Evolutionary conservation across 2,888 invertebrate species (phyloP), one percentile per base, ranked within the genome.

Genomic region (Parnassius orleans): DNA sequence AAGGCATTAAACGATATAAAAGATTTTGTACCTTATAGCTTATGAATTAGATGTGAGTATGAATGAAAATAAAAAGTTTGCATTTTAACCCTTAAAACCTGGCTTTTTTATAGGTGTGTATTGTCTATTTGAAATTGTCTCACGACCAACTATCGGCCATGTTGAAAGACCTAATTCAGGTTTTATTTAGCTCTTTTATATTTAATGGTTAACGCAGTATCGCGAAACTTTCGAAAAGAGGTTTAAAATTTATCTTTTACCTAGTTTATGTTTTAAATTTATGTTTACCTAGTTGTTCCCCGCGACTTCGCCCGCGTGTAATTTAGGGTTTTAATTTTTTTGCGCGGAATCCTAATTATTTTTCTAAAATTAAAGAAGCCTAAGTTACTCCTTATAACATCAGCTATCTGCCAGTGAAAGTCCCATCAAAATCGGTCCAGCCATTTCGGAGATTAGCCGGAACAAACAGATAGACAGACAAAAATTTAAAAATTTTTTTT

Each of bases 71-170:
- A 7, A n/a, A 42, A 44, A 52, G 9, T 12, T 63, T 59, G 55
- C 9, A 12, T n/a, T 33, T 14, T 55, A 63, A 59, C 59, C 63
- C 63, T 59, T 63, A 55, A 55, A 63, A 59, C 54, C 63, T 63
- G 59, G 19, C 55, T 59, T 48, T 61, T 59, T 55, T 58, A 48
- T 52, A 55, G 59, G 51, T 53, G 53, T 57, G 57, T 57, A 62
- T 62, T 58, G 57, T 62, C 62, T 62, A 62, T 53, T 62, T 57
- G 57, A 62, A 62, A 62, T 62, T 62, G 62, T 62, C 62, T 62
- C 62, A 62, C 62, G 62, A 58, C 53, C 50, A 50, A 50, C 57
- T 24, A 43, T 24, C 53, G 24, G 54, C 62, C 53, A 50, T 58
- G 15, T 53, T 58, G 53, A 50, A 57, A 48, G 62, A 54, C 62